phyloP scores from a whole-genome alignment of 1,140 invertebrate species.

The Drosophila kohkoa region DNA sequence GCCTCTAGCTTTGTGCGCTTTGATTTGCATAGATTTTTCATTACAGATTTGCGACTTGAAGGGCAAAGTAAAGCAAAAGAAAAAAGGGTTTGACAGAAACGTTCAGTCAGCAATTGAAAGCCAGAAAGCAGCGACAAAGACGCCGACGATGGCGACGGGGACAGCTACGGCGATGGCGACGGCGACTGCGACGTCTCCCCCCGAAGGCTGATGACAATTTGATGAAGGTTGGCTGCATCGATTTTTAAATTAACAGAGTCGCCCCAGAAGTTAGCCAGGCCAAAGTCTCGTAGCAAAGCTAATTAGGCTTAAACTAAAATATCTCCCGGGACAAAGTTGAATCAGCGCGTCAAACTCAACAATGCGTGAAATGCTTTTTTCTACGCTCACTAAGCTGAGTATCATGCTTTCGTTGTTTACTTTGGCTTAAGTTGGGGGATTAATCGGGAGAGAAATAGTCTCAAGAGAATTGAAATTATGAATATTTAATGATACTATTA shows the following conservation, averaged over 20 bases:
- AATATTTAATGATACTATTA: too few relatives aligned
- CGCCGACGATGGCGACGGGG: too few relatives aligned
- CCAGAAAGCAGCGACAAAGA: not conserved
- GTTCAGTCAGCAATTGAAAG: conserved; percentile 42
- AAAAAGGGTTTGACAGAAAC: conserved; percentile 48
- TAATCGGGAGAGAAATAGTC: too few relatives aligned
- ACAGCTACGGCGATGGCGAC: not conserved
- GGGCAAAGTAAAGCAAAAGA: conserved; percentile 32
- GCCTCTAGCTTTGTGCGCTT: conserved; percentile 44
- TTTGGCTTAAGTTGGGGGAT: not conserved
- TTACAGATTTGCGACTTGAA: conserved; percentile 66
- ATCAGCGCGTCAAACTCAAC: conserved; percentile 66
- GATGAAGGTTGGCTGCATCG: conserved; percentile 71
- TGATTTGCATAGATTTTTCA: conserved; percentile 80
- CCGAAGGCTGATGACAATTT: conserved; percentile 72
- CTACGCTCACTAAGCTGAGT: conserved; percentile 8
- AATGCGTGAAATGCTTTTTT: conserved; percentile 65
- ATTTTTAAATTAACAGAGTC: conserved; percentile 75
- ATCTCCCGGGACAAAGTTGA: conserved; percentile 49
- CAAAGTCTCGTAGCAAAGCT: conserved; percentile 59
- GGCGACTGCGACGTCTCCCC: not conserved
- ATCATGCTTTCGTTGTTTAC: not conserved
- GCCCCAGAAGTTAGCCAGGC: conserved; percentile 48
- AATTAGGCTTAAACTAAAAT: conserved; percentile 70
- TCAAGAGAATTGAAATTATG: too few relatives aligned